Evolutionary conservation across 2,888 invertebrate species (phyloP).

Genomic region (Drosophila sordidula): DNA sequence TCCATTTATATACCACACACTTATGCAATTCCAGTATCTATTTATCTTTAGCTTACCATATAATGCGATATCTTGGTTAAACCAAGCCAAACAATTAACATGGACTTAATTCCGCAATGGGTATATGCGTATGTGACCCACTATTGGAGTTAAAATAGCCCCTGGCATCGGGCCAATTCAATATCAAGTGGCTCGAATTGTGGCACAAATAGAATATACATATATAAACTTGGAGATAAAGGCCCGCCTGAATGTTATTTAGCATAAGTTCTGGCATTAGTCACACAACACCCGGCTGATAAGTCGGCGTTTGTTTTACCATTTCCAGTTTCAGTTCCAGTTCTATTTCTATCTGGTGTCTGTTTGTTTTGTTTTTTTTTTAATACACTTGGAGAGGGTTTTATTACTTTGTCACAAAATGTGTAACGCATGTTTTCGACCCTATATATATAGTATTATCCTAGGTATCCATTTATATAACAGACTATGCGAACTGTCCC

Average conservation of each 20-base stretch:
- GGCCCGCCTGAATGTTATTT: slow-evolving; percentile 42
- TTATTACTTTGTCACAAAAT: background rate
- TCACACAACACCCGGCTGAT: slow-evolving; percentile 44
- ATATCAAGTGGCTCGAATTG: slow-evolving; percentile 48
- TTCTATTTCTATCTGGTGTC: slow-evolving; percentile 1
- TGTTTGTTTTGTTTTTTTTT: background rate
- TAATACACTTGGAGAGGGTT: background rate
- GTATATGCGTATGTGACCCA: slow-evolving; percentile 19
- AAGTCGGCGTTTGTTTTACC: slow-evolving; percentile 16
- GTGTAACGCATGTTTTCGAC: too few species aligned
- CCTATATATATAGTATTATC: too few species aligned
- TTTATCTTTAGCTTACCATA: background rate
- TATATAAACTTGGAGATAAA: slow-evolving; percentile 13
- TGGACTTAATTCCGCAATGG: slow-evolving; percentile 1
- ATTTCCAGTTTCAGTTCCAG: background rate
- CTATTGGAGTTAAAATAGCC: slow-evolving; percentile 1
- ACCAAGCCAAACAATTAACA: slow-evolving; percentile 23
- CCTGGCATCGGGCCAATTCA: slow-evolving; percentile 23
- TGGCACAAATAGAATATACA: slow-evolving; percentile 27
- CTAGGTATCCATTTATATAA: too few species aligned
- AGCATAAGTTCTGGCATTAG: slow-evolving; percentile 62
- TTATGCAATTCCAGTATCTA: slow-evolving; percentile 16
- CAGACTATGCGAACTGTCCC: too few species aligned
- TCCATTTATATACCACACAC: background rate
- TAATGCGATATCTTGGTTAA: slow-evolving; percentile 24